Percentiles rank a stretch among this genome's conserved stretches.
Evolutionary conservation across 2,113 vertebrate species (phyloP).

Genomic region (Meles meles): DNA sequence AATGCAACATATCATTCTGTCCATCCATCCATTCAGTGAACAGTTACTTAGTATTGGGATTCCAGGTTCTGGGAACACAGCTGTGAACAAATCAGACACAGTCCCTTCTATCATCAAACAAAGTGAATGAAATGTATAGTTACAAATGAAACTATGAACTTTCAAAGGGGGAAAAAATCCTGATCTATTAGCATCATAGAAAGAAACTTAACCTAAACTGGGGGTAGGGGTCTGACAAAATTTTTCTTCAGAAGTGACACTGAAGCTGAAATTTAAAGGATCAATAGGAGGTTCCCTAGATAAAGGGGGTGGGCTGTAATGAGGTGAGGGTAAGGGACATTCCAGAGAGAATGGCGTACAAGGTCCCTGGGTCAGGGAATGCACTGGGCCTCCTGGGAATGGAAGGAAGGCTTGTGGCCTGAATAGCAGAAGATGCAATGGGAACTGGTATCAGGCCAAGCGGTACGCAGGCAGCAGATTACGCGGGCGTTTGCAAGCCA

Average conservation of each 20-base stretch:
- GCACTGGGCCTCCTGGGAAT: background rate
- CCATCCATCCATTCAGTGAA: background rate
- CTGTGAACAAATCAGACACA: background rate
- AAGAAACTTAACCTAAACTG: slow-evolving; percentile 16
- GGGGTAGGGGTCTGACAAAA: background rate
- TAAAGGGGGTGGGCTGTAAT: background rate
- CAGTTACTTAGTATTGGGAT: background rate
- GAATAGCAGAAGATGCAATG: background rate
- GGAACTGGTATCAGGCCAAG: background rate
- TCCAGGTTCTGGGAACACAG: background rate
- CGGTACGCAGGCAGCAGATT: background rate
- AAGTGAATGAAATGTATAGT: background rate
- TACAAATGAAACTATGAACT: background rate
- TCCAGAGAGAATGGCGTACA: background rate
- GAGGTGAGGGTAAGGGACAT: background rate
- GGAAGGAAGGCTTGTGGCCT: background rate
- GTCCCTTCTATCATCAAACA: background rate
- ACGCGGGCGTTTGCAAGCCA: background rate
- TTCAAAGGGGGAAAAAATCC: background rate
- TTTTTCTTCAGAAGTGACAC: background rate
- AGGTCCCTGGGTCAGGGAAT: background rate
- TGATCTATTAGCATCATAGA: background rate
- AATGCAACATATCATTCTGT: background rate
- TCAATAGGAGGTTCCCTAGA: background rate
- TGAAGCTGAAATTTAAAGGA: background rate